Conservation (phyloP, 2,888 invertebrate species). For the Matsumyia berberina region DNA sequence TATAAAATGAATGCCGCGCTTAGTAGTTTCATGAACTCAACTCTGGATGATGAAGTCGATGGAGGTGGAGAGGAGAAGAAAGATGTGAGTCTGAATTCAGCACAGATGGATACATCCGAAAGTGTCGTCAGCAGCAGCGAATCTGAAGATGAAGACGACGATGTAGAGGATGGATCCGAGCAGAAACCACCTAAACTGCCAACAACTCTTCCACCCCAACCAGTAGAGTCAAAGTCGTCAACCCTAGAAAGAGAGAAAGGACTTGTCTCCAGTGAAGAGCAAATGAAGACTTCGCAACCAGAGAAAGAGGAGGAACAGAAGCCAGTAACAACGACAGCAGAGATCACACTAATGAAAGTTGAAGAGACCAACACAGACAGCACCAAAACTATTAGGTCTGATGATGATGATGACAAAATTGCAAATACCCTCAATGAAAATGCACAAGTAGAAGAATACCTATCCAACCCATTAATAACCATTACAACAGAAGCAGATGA, state of each 20-base stretch:
- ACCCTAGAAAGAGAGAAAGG: slow-evolving; percentile 22
- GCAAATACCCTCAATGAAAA: slow-evolving; percentile 23
- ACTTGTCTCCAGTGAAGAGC: slow-evolving; percentile 13
- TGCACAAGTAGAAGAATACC: slow-evolving; percentile 54
- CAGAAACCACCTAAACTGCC: slow-evolving; percentile 78
- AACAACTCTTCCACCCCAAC: slow-evolving; percentile 78
- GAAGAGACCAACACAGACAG: not conserved
- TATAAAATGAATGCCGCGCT: slow-evolving; percentile 79
- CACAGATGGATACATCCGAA: slow-evolving; percentile 77
- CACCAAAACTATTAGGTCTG: slow-evolving; percentile 31
- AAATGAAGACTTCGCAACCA: slow-evolving; percentile 29
- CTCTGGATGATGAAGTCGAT: slow-evolving; percentile 77
- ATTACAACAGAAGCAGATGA: slow-evolving; percentile 67
- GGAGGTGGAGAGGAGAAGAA: slow-evolving; percentile 67
- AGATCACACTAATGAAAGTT: slow-evolving; percentile 44
- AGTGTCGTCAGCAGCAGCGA: slow-evolving; percentile 58
- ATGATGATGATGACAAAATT: slow-evolving; percentile 47
- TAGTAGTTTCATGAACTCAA: slow-evolving; percentile 78
- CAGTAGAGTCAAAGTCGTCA: slow-evolving; percentile 32
- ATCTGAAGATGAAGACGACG: slow-evolving; percentile 75
- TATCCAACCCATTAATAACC: slow-evolving; percentile 57
- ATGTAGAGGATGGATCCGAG: slow-evolving; percentile 56
- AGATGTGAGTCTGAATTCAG: slow-evolving; percentile 44
- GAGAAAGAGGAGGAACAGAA: slow-evolving; percentile 57
- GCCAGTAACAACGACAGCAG: slow-evolving; percentile 44